Base-by-base conservation (phyloP, 1,140 invertebrate species). In the Thrips palmi region DNA sequence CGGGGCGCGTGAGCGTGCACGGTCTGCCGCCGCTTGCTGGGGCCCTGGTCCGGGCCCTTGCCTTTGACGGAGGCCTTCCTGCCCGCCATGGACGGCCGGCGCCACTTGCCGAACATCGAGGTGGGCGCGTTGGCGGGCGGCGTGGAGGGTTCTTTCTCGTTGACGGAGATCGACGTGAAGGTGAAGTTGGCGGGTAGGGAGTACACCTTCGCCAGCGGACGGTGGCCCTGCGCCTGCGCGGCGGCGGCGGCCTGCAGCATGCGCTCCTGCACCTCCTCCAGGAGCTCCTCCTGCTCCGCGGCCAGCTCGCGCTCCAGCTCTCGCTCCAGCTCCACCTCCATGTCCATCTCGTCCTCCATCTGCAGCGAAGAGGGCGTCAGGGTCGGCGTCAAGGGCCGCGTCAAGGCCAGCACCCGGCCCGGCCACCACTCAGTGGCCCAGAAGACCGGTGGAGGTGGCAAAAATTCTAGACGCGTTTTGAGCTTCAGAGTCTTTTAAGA, bases 271-370 rank as follows among this genome's bases (percentile, higher is more conserved):
- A 77, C 70, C 46, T 80, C 75, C 39, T 74, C 71, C 40, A 76
- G 70, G 41, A 77, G 76, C 45, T 77, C 76, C 40, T 66, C 63
- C 30, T 63, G 61, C 32, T 69, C 65, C 44, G 70, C 67, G 3
- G 68, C 68, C n/a, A n/a, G n/a, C n/a, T n/a, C n/a, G n/a, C n/a
- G n/a, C 1, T 58, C 62, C 19, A 74, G 61, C 60, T 91, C 85
- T 36, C 80, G 68, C 54, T 88, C 83, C 8, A 89, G 59, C 49
- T 89, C 81, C 22, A 76, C 80, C 52, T 89, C 85, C 74, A 89
- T 83, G 46, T 89, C 84, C 37, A 83, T 67, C 58, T 91, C 85
- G 53, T 89, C 85, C 59, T 91, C 85, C 71, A 87, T 77, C 68
- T 86, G 70, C 30, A 47, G n/a, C n/a, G n/a, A n/a, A n/a, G n/a